These are phyloP conservation scores for Nemotelus nigrinus DNA, from an alignment of 2,888 invertebrate species.

Conservation along the genomic window DNA sequence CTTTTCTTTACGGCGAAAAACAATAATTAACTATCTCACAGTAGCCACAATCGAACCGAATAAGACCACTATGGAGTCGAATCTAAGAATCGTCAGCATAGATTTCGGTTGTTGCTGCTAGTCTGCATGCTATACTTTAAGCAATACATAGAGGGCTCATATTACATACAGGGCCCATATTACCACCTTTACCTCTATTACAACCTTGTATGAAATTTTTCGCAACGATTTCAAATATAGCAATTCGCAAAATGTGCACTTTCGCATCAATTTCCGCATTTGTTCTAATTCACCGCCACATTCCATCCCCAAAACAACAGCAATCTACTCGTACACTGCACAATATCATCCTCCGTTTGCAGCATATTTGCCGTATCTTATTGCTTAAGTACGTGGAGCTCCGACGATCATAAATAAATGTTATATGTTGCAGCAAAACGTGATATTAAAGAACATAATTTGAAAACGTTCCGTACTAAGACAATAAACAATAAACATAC, in stretches of 20 bases:
- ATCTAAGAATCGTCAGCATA: too few relatives aligned
- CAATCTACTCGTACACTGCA: not conserved
- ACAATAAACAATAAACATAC: slow-evolving; percentile 45
- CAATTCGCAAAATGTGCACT: not conserved
- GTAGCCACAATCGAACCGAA: too few relatives aligned
- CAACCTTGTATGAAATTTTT: too few relatives aligned
- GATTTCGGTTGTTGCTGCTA: too few relatives aligned
- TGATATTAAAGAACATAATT: slow-evolving; percentile 54
- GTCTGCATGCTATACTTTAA: too few relatives aligned
- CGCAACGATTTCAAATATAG: too few relatives aligned
- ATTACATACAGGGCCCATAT: too few relatives aligned
- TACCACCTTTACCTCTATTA: too few relatives aligned
- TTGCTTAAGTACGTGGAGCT: slow-evolving; percentile 46
- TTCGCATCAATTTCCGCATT: not conserved
- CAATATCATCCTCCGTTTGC: slow-evolving; percentile 22
- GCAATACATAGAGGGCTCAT: too few relatives aligned
- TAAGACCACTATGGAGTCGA: too few relatives aligned
- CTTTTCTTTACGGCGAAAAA: too few relatives aligned
- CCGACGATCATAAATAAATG: slow-evolving; percentile 44
- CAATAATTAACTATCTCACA: too few relatives aligned
- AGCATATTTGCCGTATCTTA: slow-evolving; percentile 40
- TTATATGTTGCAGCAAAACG: slow-evolving; percentile 52
- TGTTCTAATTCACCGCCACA: not conserved
- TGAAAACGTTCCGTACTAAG: slow-evolving; percentile 41
- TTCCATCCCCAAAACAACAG: not conserved